Conservation (phyloP, 2,113 vertebrate species). For the Paramisgurnus dabryanus region DNA sequence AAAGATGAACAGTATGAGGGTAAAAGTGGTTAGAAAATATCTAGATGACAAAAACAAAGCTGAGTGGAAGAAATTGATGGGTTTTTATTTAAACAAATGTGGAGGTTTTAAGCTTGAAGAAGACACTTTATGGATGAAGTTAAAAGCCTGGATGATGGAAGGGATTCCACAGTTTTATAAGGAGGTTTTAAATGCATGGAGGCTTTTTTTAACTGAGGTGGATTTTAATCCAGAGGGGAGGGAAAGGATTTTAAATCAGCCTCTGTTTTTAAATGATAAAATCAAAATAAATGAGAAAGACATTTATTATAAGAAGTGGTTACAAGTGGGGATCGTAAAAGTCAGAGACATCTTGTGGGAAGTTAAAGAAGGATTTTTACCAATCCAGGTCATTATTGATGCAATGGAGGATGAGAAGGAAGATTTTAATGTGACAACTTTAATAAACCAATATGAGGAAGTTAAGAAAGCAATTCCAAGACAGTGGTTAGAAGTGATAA, state of each 20-base stretch:
- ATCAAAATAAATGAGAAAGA: too few species aligned
- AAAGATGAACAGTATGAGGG: too few species aligned
- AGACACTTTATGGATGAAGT: background rate
- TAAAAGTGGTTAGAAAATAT: background rate
- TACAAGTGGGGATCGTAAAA: too few species aligned
- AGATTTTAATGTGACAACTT: background rate
- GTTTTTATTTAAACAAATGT: too few species aligned
- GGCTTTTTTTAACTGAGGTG: background rate
- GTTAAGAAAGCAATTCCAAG: background rate
- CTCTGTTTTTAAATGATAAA: too few species aligned
- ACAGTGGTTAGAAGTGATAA: background rate
- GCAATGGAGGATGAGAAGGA: background rate
- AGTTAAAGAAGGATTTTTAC: background rate
- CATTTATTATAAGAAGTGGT: too few species aligned
- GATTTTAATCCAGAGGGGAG: too few species aligned
- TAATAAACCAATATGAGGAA: background rate
- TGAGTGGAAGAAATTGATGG: background rate
- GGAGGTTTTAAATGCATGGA: constrained; percentile 1
- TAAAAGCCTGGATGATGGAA: background rate
- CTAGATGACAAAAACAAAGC: background rate
- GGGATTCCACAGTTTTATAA: background rate
- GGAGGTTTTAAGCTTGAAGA: background rate
- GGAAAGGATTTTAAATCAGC: too few species aligned
- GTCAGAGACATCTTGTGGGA: background rate
- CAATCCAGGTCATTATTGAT: background rate